Percentiles rank a stretch among this genome's conserved stretches.
phyloP scores from a whole-genome alignment of 2,888 invertebrate genomes.

The Synergus japonicus region DNA sequence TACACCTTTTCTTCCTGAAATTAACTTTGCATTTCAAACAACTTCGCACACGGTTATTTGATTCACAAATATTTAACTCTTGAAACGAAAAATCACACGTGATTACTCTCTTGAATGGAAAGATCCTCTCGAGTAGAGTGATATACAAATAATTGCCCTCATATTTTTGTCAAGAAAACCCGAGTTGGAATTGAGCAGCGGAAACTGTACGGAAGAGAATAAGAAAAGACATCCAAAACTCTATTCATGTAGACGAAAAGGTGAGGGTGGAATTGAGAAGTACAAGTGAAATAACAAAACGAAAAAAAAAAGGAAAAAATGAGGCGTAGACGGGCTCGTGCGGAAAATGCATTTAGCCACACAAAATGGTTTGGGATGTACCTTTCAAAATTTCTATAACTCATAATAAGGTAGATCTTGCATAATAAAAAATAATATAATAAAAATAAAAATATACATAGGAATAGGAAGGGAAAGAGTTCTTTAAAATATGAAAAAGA shows the following conservation, averaged over 20 bases:
- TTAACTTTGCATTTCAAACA: background rate
- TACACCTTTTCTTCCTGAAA: background rate
- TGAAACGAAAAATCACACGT: constrained; percentile 18
- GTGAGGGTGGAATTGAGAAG: constrained; percentile 9
- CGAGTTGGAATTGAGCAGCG: background rate
- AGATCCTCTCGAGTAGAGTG: background rate
- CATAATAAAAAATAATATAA: no score
- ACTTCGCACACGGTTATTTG: background rate
- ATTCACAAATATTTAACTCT: constrained; percentile 3
- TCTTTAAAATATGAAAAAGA: no score
- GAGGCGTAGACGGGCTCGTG: background rate
- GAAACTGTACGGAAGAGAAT: background rate
- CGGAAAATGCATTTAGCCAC: background rate
- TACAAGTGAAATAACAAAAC: background rate
- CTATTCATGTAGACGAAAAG: constrained; percentile 3
- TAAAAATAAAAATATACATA: no score
- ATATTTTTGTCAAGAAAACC: constrained; percentile 10
- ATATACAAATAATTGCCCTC: constrained; percentile 33
- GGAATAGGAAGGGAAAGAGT: no score
- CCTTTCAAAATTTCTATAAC: background rate
- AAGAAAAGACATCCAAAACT: constrained; percentile 13
- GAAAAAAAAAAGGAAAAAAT: background rate
- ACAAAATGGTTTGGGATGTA: background rate
- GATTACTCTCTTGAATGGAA: background rate
- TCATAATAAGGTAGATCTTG: background rate